These are phyloP conservation scores for Apis cerana DNA, from an alignment of 1,140 invertebrate species.

Conservation along the genomic window DNA sequence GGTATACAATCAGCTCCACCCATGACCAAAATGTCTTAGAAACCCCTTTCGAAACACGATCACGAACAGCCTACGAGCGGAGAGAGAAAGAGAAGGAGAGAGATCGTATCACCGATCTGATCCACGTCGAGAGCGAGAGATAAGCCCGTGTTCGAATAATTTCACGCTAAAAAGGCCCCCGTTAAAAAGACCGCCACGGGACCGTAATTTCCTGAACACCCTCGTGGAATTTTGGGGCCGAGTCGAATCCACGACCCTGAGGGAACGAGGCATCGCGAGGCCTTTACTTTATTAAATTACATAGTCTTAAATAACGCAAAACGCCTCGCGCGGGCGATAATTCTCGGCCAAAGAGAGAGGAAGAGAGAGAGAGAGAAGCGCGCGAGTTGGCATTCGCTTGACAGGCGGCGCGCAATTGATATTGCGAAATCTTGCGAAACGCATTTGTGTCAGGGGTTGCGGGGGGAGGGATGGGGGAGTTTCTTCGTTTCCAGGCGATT, in stretches of 20 bases:
- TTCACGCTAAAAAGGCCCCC: conserved; percentile 25
- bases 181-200: neutral
- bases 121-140: neutral
- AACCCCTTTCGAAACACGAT: neutral
- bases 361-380: neutral
- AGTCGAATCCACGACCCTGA: conserved; percentile 28
- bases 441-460: neutral
- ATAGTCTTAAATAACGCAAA: conserved; percentile 56
- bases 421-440: conserved; percentile 63
- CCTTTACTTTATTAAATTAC: conserved; percentile 60
- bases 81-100: neutral
- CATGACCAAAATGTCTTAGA: neutral
- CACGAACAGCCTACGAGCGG: neutral
- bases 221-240: neutral
- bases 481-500: conserved; percentile 58
- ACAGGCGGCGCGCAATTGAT: conserved; percentile 65
- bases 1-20: neutral
- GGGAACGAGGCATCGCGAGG: conserved; percentile 8
- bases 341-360: neutral
- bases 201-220: conserved; percentile 20
- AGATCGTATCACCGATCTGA: conserved; percentile 1
- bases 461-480: conserved; percentile 24
- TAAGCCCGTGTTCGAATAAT: neutral
- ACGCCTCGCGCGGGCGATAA: conserved; percentile 54
- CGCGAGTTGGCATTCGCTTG: conserved; percentile 39